Conservation (phyloP, 2,113 vertebrate species). For the Pampusana beccarii region DNA sequence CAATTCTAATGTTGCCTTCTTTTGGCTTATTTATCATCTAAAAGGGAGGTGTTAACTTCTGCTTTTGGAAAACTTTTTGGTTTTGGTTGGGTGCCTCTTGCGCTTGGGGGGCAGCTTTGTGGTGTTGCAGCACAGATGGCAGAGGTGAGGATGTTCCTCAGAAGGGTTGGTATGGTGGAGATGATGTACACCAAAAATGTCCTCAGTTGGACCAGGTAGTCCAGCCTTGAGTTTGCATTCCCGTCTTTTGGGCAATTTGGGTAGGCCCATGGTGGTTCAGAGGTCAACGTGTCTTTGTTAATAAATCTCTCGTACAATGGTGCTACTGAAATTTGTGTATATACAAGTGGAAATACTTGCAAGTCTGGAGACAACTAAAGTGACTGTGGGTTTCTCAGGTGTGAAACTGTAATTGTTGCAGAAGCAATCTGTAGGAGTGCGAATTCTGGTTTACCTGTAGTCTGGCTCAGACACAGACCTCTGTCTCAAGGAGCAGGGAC, state of each 20-base stretch:
- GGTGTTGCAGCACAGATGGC: neutral
- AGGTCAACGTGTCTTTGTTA: accelerated
- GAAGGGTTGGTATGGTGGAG: neutral
- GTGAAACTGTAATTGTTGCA: neutral
- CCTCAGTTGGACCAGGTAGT: neutral
- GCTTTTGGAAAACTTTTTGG: neutral
- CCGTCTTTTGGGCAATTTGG: accelerated
- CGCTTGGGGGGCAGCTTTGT: neutral
- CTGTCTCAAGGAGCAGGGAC: neutral
- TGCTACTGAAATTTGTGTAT: neutral
- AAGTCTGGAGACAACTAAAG: neutral
- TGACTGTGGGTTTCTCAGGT: neutral
- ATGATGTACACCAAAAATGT: neutral
- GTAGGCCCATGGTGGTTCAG: neutral
- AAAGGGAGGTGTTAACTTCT: neutral
- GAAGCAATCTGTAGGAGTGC: neutral
- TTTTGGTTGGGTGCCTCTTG: neutral
- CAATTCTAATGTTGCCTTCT: neutral
- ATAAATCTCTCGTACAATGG: neutral
- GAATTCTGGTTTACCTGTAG: neutral
- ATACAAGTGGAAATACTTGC: neutral
- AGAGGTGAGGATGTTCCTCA: neutral
- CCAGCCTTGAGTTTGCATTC: neutral
- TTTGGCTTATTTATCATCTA: neutral
- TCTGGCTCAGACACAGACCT: neutral